A percentile compares a stretch with the other conserved stretches of the same genome.
These are phyloP conservation scores for Tetrapedia diversipes DNA, from an alignment of 2,888 invertebrate species.

Conservation along the genomic window DNA sequence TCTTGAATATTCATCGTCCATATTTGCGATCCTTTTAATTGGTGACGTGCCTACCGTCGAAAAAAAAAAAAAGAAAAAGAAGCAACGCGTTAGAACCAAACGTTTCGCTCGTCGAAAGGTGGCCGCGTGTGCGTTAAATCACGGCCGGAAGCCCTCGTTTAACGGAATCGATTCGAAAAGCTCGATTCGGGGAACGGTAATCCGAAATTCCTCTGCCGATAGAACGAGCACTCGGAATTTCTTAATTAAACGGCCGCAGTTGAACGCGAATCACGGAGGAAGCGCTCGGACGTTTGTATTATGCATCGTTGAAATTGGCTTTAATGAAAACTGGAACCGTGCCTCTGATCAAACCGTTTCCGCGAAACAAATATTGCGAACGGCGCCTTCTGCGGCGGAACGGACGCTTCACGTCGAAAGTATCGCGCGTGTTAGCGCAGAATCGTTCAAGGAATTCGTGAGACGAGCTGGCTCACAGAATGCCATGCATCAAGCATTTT, in stretches of 20 bases:
- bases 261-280: conserved; percentile 16
- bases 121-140: background rate
- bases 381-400: background rate
- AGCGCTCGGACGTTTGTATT: conserved; percentile 13
- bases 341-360: background rate
- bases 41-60: too few relatives aligned
- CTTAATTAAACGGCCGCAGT: conserved; percentile 57
- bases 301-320: background rate
- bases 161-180: conserved; percentile 3
- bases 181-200: conserved; percentile 30
- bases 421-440: too few relatives aligned
- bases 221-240: conserved; percentile 45
- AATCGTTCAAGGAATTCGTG: too few relatives aligned
- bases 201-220: conserved; percentile 28
- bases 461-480: too few relatives aligned
- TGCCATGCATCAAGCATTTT: too few relatives aligned
- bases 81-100: too few relatives aligned
- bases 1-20: too few relatives aligned
- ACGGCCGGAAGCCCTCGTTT: background rate
- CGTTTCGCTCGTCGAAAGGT: background rate
- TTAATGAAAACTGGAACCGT: conserved; percentile 12
- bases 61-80: too few relatives aligned
- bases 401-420: background rate
- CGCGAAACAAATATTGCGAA: background rate
- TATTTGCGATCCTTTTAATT: too few relatives aligned